A percentile compares a stretch with the other conserved stretches of the same genome.
These are phyloP conservation scores for Schrankia costaestrigalis DNA, from an alignment of 2,888 invertebrate genomes.

Conservation along the genomic window DNA sequence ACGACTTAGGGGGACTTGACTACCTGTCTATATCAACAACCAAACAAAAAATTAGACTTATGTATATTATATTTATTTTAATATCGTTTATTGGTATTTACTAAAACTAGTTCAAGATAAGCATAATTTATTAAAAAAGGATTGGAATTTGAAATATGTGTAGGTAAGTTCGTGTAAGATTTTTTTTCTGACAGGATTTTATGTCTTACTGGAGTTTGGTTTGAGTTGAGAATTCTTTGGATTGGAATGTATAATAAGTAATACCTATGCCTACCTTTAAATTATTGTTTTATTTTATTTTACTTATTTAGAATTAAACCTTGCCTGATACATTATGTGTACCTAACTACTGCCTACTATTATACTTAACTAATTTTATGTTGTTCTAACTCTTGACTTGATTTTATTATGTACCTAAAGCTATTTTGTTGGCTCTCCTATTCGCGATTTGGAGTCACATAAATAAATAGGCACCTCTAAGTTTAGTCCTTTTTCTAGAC, in stretches of 20 bases:
- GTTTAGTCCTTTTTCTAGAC: too few species aligned
- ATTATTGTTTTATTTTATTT: slow-evolving; percentile 8
- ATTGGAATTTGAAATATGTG: slow-evolving; percentile 39
- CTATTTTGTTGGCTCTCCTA: too few species aligned
- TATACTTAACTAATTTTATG: too few species aligned
- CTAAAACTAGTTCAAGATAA: slow-evolving; percentile 34
- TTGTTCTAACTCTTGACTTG: too few species aligned
- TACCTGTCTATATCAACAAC: slow-evolving; percentile 35
- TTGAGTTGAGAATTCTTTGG: slow-evolving; percentile 11
- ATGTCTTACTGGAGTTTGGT: slow-evolving; percentile 21
- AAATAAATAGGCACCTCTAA: too few species aligned
- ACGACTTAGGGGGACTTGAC: slow-evolving; percentile 62
- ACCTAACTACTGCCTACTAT: too few species aligned
- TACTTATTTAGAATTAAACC: too few species aligned
- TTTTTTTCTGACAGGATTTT: slow-evolving; percentile 18
- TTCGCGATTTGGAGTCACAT: too few species aligned
- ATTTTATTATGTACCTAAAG: too few species aligned
- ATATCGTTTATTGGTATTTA: slow-evolving; percentile 72
- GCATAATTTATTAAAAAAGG: slow-evolving; percentile 42
- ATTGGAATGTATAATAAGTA: slow-evolving; percentile 17
- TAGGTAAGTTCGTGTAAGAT: slow-evolving; percentile 18
- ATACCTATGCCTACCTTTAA: slow-evolving; percentile 13
- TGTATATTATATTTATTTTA: slow-evolving; percentile 59
- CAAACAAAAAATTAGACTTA: slow-evolving; percentile 41
- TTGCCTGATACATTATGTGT: too few species aligned